Percentiles rank a stretch among this genome's conserved stretches.
Evolutionary conservation across 2,797 vertebrate species (phyloP).

Genomic region (Babyrousa celebensis): DNA sequence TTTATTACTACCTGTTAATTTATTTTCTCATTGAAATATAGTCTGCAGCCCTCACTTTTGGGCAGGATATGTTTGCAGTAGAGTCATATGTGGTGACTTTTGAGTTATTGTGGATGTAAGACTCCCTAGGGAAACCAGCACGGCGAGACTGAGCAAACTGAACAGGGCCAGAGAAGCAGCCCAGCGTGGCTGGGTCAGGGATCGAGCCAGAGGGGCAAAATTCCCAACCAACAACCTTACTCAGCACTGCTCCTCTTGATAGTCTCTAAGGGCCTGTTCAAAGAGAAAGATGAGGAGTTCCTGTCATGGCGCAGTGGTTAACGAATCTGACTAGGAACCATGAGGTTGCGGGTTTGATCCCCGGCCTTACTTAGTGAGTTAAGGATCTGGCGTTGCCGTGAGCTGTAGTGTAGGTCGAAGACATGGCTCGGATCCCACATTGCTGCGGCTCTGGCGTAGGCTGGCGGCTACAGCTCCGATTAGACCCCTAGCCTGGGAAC

Average conservation of each 20-base stretch:
- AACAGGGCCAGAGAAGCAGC: background rate
- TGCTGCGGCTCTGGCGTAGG: too few relatives aligned
- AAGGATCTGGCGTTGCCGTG: too few relatives aligned
- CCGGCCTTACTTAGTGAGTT: too few relatives aligned
- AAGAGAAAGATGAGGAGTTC: background rate
- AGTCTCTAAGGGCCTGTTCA: background rate
- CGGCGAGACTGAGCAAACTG: background rate
- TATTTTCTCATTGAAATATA: slow-evolving; percentile 69
- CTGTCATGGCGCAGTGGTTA: too few relatives aligned
- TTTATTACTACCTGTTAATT: slow-evolving; percentile 68
- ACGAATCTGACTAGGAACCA: too few relatives aligned
- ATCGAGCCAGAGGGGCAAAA: background rate
- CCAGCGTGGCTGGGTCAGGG: background rate
- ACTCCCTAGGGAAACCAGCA: background rate
- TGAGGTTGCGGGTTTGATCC: too few relatives aligned
- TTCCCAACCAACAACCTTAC: slow-evolving; percentile 4
- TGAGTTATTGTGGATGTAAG: slow-evolving; percentile 23
- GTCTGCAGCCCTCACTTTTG: slow-evolving; percentile 6
- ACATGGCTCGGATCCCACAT: too few relatives aligned
- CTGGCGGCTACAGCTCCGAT: too few relatives aligned
- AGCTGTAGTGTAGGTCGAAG: too few relatives aligned
- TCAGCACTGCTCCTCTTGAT: background rate
- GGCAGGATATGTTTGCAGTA: background rate
- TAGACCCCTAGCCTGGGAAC: too few relatives aligned
- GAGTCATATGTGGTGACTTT: background rate